These are phyloP conservation scores for Microdon myrmicae DNA, from an alignment of 2,888 invertebrate species.

Conservation along the genomic window DNA sequence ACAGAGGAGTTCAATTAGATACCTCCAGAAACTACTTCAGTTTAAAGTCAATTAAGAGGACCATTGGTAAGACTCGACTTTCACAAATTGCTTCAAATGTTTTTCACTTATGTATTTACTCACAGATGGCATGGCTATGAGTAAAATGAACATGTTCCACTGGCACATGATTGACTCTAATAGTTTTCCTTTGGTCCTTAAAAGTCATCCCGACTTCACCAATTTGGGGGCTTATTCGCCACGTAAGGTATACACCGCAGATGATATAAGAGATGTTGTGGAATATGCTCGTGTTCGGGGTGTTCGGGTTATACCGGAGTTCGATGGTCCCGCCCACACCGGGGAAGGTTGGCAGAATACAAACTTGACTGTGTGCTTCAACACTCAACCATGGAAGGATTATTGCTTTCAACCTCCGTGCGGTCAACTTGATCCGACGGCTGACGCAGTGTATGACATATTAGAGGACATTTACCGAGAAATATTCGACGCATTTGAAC, in stretches of 20 bases:
- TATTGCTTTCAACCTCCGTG: slow-evolving; percentile 86
- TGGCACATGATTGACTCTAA: slow-evolving; percentile 96
- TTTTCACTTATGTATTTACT: slow-evolving; percentile 1
- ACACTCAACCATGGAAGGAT: slow-evolving; percentile 77
- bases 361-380: slow-evolving; percentile 74
- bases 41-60: slow-evolving; percentile 77
- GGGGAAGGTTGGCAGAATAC: slow-evolving; percentile 86
- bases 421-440: slow-evolving; percentile 82
- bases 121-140: slow-evolving; percentile 85
- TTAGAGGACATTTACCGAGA: slow-evolving; percentile 79
- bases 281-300: slow-evolving; percentile 79
- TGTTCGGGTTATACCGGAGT: slow-evolving; percentile 88
- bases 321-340: slow-evolving; percentile 91
- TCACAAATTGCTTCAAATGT: background rate
- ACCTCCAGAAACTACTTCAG: slow-evolving; percentile 88
- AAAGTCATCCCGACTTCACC: slow-evolving; percentile 76
- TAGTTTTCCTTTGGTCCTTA: slow-evolving; percentile 88
- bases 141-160: slow-evolving; percentile 92
- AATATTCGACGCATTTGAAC: slow-evolving; percentile 71
- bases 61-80: slow-evolving; percentile 70
- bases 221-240: slow-evolving; percentile 82
- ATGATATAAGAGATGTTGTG: slow-evolving; percentile 71
- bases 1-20: slow-evolving; percentile 89
- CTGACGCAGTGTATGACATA: slow-evolving; percentile 75
- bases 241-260: slow-evolving; percentile 73